A percentile compares a stretch with the other conserved stretches of the same genome.
phyloP scores from a whole-genome alignment of 2,888 invertebrate species.

The Agonopterix subpropinquella region DNA sequence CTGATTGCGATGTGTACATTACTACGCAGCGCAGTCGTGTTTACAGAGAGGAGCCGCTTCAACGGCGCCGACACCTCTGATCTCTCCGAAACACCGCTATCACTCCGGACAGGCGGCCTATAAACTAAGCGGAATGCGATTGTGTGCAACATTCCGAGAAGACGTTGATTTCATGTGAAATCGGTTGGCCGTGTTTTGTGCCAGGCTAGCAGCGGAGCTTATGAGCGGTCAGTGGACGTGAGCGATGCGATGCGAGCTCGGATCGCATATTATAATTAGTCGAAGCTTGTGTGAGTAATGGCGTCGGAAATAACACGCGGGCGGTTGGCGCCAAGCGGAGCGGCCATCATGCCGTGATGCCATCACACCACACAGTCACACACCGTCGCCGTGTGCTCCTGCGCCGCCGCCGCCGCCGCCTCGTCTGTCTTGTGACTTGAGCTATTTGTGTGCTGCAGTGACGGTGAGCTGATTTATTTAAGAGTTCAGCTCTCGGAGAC shows the following conservation, averaged over 20 bases:
- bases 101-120: slow-evolving; percentile 1
- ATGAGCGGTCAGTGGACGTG: slow-evolving; percentile 47
- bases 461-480: slow-evolving; percentile 47
- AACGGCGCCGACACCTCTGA: slow-evolving; percentile 52
- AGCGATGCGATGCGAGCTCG: slow-evolving; percentile 52
- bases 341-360: slow-evolving; percentile 5
- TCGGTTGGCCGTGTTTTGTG: not conserved
- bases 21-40: slow-evolving; percentile 30
- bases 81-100: slow-evolving; percentile 39
- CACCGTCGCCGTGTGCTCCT: slow-evolving; percentile 14
- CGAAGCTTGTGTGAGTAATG: slow-evolving; percentile 69
- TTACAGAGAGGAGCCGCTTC: slow-evolving; percentile 42
- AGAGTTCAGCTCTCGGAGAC: slow-evolving; percentile 29
- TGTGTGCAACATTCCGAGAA: slow-evolving; percentile 13
- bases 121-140: not conserved
- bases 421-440: slow-evolving; percentile 67
- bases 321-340: slow-evolving; percentile 61
- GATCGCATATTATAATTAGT: slow-evolving; percentile 68
- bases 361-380: slow-evolving; percentile 9
- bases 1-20: slow-evolving; percentile 41
- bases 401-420: slow-evolving; percentile 28
- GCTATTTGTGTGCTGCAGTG: slow-evolving; percentile 48
- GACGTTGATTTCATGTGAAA: slow-evolving; percentile 4
- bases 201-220: slow-evolving; percentile 19
- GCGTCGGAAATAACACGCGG: slow-evolving; percentile 69